Percentiles rank a stretch among this genome's conserved stretches.
phyloP scores from a whole-genome alignment of 2,113 vertebrate species.

The Onychostoma macrolepis region DNA sequence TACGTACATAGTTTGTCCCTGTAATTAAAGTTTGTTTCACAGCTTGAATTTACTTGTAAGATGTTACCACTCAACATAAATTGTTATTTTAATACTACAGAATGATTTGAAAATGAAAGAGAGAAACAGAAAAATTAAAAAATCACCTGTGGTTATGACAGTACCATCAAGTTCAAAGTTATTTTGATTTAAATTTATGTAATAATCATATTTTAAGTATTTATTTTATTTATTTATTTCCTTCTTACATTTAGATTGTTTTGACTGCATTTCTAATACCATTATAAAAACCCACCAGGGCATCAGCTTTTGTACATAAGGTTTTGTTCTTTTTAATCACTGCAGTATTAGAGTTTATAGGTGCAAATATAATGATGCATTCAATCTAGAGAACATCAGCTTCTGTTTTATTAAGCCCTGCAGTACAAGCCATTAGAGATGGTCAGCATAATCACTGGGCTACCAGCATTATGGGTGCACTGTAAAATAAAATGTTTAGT shows the following conservation, averaged over 20 bases:
- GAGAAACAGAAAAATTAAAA: neutral
- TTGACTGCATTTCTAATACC: neutral
- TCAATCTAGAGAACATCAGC: neutral
- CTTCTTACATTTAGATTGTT: neutral
- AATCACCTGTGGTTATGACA: no score
- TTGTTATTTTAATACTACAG: neutral
- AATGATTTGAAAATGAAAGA: neutral
- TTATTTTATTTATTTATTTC: no score
- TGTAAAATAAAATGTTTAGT: conserved; percentile 13
- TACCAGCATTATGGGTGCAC: neutral
- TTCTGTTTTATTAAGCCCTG: conserved; percentile 16
- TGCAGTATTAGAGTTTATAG: neutral
- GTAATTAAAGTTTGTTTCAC: neutral
- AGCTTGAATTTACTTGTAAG: neutral
- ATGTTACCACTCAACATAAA: neutral
- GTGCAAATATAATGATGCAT: neutral
- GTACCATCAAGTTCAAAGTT: no score
- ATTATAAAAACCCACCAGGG: neutral
- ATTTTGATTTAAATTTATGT: no score
- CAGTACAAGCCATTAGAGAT: conserved; percentile 6
- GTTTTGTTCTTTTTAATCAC: neutral
- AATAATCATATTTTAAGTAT: no score
- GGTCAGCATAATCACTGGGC: conserved; percentile 10
- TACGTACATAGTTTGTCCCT: neutral
- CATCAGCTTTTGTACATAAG: neutral